These are phyloP conservation scores for Electrona antarctica DNA, from an alignment of 2,113 vertebrate genomes.

Conservation along the genomic window DNA sequence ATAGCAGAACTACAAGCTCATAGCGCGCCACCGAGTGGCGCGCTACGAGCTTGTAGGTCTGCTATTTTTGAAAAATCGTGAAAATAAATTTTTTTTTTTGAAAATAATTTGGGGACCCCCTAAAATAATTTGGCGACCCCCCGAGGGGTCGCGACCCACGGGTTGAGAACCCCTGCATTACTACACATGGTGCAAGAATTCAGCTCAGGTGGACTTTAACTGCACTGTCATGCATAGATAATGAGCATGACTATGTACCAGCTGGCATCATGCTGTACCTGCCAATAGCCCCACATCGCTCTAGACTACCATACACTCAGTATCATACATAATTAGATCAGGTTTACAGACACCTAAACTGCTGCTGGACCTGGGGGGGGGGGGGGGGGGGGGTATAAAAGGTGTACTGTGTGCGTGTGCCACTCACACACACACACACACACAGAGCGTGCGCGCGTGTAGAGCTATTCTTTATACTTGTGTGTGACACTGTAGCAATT, in stretches of 20 bases:
- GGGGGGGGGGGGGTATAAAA: neutral
- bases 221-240: slow-evolving; percentile 23
- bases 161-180: too few relatives aligned
- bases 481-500: too few relatives aligned
- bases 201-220: slow-evolving; percentile 15
- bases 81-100: too few relatives aligned
- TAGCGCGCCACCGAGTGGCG: too few relatives aligned
- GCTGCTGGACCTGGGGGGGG: neutral
- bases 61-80: too few relatives aligned
- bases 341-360: slow-evolving; percentile 3
- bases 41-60: too few relatives aligned
- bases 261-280: slow-evolving; percentile 38
- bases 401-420: neutral
- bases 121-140: too few relatives aligned
- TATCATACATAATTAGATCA: slow-evolving; percentile 7
- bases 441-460: too few relatives aligned
- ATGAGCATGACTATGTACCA: slow-evolving; percentile 12
- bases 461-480: too few relatives aligned
- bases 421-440: neutral
- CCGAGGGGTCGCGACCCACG: too few relatives aligned
- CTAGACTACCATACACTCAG: neutral
- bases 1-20: too few relatives aligned
- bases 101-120: too few relatives aligned
- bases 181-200: slow-evolving; percentile 7
- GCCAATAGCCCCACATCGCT: neutral